These are phyloP conservation scores for Squalus acanthias DNA, from an alignment of 2,797 vertebrate species.

Conservation along the genomic window DNA sequence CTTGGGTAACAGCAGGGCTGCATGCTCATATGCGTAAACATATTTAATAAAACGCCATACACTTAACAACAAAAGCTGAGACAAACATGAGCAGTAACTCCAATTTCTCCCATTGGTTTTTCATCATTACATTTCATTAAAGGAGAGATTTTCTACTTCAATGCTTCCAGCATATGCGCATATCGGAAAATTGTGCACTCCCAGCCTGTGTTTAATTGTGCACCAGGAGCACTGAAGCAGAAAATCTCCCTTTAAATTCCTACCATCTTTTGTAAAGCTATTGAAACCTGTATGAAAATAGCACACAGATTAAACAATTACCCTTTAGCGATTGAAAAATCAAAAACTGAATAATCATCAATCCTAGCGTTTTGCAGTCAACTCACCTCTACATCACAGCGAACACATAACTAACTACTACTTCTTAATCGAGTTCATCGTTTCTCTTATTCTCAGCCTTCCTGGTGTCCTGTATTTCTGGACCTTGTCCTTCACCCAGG, in stretches of 20 bases:
- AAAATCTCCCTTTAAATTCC: not conserved
- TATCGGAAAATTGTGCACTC: slow-evolving; percentile 1
- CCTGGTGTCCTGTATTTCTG: not conserved
- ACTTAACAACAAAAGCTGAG: not conserved
- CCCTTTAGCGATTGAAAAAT: not conserved
- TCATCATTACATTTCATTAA: slow-evolving; percentile 7
- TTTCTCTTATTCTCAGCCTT: not conserved
- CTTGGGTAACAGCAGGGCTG: not conserved
- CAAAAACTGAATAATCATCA: not conserved
- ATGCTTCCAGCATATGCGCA: not conserved
- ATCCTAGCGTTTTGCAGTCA: not conserved
- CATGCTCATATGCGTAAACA: not conserved
- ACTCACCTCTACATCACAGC: not conserved
- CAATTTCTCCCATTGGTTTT: slow-evolving; percentile 11
- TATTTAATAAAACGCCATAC: not conserved
- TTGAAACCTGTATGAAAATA: not conserved
- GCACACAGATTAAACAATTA: not conserved
- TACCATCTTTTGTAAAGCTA: slow-evolving; percentile 1
- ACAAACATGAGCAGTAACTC: not conserved
- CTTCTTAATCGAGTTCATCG: not conserved
- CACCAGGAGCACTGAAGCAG: not conserved
- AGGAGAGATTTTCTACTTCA: slow-evolving; percentile 10
- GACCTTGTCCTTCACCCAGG: not conserved
- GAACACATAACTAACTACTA: not conserved
- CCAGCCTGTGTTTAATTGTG: slow-evolving; percentile 25